phyloP scores from a whole-genome alignment of 2,888 invertebrate genomes.

The Willowsia nigromaculata region DNA sequence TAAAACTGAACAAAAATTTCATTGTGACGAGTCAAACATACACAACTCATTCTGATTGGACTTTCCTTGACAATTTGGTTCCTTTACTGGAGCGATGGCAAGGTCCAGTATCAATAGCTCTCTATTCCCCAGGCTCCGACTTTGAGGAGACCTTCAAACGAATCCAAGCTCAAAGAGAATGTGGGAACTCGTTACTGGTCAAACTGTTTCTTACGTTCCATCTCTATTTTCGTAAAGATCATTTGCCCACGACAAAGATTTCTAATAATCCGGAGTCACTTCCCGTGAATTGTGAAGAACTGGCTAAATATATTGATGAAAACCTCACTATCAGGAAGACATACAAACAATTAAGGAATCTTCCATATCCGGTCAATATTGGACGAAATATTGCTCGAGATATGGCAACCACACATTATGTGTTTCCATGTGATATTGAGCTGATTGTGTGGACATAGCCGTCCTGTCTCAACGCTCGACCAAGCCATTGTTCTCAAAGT shows the following conservation, averaged over 20 bases:
- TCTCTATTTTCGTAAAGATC: not conserved
- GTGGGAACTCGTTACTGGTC: not conserved
- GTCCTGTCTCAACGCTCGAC: too few relatives aligned
- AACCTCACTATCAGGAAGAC: too few relatives aligned
- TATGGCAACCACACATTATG: too few relatives aligned
- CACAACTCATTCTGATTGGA: slow-evolving; percentile 94
- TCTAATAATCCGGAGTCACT: too few relatives aligned
- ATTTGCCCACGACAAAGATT: not conserved
- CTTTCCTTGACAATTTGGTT: slow-evolving; percentile 93
- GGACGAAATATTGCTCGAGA: too few relatives aligned
- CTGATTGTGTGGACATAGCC: too few relatives aligned
- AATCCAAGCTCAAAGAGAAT: not conserved
- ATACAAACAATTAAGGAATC: too few relatives aligned
- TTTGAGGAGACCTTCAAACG: slow-evolving; percentile 81
- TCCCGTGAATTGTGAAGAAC: too few relatives aligned
- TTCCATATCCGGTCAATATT: too few relatives aligned
- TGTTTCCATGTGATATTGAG: too few relatives aligned
- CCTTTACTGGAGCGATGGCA: slow-evolving; percentile 92
- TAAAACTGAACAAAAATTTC: slow-evolving; percentile 76
- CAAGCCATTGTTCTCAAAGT: too few relatives aligned
- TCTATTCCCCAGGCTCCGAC: slow-evolving; percentile 93
- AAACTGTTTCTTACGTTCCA: not conserved
- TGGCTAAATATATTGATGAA: too few relatives aligned
- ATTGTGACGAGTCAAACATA: slow-evolving; percentile 93
- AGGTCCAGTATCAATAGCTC: slow-evolving; percentile 91